phyloP scores from a whole-genome alignment of 2,797 vertebrate genomes.

The Falco columbarius region DNA sequence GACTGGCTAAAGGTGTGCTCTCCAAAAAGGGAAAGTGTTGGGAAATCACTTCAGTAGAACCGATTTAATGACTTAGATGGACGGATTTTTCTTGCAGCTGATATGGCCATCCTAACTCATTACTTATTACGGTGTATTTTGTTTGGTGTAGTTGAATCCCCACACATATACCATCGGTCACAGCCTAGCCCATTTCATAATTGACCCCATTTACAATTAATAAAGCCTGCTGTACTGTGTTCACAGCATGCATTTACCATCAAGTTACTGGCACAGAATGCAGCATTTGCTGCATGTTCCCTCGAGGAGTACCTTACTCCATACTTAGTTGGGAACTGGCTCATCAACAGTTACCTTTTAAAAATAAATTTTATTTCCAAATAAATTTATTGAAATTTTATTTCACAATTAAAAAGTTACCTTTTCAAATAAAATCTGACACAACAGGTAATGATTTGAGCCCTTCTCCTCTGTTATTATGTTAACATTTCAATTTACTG shows the following conservation, averaged over 20 bases:
- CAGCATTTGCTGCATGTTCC: neutral
- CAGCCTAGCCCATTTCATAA: neutral
- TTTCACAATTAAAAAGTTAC: too few species aligned
- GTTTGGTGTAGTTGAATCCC: neutral
- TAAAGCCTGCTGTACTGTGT: neutral
- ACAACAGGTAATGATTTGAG: neutral
- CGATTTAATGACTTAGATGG: neutral
- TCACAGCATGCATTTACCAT: neutral
- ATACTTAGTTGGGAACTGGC: neutral
- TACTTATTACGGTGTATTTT: neutral
- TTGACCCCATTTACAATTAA: neutral
- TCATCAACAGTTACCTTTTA: neutral
- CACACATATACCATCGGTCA: neutral
- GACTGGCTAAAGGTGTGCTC: neutral
- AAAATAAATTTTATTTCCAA: neutral
- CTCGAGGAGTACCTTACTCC: neutral
- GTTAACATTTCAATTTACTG: neutral
- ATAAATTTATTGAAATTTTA: too few species aligned
- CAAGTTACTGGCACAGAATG: neutral
- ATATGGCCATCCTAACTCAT: neutral
- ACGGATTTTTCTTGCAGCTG: neutral
- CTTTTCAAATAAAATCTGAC: neutral
- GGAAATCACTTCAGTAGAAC: neutral
- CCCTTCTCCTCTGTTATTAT: neutral
- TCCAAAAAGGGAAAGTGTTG: neutral